Percentiles rank a stretch among this genome's conserved stretches.
These are phyloP conservation scores for Eupsittula cactorum DNA, from an alignment of 2,113 vertebrate species.

Conservation along the genomic window DNA sequence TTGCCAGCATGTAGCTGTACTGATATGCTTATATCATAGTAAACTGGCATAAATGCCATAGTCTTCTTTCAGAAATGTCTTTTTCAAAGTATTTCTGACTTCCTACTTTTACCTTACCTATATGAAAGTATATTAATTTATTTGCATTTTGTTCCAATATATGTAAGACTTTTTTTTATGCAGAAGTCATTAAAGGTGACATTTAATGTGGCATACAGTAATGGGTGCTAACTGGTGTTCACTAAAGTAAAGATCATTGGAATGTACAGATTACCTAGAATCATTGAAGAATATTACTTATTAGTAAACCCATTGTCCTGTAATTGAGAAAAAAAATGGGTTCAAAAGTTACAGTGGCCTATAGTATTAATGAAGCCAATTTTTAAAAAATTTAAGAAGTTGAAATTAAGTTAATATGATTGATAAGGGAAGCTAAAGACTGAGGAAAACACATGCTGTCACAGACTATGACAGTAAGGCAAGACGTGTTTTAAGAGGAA, in stretches of 20 bases:
- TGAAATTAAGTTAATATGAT: background rate
- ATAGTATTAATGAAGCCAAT: background rate
- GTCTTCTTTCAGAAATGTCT: background rate
- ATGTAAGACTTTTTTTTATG: background rate
- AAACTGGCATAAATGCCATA: background rate
- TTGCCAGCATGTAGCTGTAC: background rate
- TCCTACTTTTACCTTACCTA: background rate
- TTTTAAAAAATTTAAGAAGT: background rate
- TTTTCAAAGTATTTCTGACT: background rate
- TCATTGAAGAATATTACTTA: background rate
- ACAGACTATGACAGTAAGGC: background rate
- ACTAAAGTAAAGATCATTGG: background rate
- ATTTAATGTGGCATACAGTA: background rate
- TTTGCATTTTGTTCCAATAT: background rate
- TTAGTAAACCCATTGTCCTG: background rate
- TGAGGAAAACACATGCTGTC: background rate
- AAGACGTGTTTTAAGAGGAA: background rate
- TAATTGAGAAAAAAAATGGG: background rate
- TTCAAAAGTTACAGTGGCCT: background rate
- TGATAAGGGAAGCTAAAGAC: background rate
- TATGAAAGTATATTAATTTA: background rate
- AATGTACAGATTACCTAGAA: background rate
- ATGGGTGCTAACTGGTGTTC: background rate
- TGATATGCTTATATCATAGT: background rate
- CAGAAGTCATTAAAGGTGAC: background rate